A percentile compares a stretch with the other conserved stretches of the same genome.
Conservation (phyloP, 1,140 invertebrate genomes). For the Drosophila kanapiae region DNA sequence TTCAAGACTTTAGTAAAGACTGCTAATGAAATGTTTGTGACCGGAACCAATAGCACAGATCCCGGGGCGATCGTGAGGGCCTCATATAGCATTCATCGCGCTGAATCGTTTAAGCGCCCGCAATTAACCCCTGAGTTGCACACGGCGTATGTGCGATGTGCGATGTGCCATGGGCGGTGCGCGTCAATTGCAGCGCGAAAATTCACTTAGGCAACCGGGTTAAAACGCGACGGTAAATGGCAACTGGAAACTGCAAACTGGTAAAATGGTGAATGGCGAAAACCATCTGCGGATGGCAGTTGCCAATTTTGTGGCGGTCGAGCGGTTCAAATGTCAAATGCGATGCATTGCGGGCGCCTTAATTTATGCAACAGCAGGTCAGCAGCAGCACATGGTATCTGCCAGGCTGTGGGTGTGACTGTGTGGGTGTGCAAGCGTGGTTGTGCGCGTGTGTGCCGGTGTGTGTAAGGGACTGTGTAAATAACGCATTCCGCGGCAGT, state of each 20-base stretch:
- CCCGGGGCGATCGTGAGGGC: constrained; percentile 2
- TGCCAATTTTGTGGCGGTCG: constrained; percentile 60
- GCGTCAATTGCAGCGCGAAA: constrained; percentile 48
- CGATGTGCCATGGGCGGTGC: constrained; percentile 16
- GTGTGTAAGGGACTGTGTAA: constrained; percentile 48
- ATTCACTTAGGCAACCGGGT: constrained; percentile 49
- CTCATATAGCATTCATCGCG: constrained; percentile 15
- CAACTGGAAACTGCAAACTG: constrained; percentile 36
- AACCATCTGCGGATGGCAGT: constrained; percentile 62
- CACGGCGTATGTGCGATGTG: constrained; percentile 40
- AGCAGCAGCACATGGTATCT: constrained; percentile 12
- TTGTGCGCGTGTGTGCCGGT: constrained; percentile 5
- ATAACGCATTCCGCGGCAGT: constrained; percentile 61
- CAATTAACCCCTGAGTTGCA: constrained; percentile 42
- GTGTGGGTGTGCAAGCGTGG: background rate
- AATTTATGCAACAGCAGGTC: constrained; percentile 68
- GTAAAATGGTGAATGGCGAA: constrained; percentile 41
- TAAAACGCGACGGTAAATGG: constrained; percentile 33
- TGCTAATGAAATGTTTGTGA: constrained; percentile 36
- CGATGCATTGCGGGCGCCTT: constrained; percentile 49
- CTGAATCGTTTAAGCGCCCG: constrained; percentile 35
- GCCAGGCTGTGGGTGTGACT: constrained; percentile 11
- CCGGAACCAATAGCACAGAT: background rate
- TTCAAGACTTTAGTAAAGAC: background rate
- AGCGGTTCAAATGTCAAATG: constrained; percentile 65